Evolutionary conservation across 2,888 invertebrate species (phyloP), one percentile per base, ranked within the genome.

Genomic region (Papilio protenor): DNA sequence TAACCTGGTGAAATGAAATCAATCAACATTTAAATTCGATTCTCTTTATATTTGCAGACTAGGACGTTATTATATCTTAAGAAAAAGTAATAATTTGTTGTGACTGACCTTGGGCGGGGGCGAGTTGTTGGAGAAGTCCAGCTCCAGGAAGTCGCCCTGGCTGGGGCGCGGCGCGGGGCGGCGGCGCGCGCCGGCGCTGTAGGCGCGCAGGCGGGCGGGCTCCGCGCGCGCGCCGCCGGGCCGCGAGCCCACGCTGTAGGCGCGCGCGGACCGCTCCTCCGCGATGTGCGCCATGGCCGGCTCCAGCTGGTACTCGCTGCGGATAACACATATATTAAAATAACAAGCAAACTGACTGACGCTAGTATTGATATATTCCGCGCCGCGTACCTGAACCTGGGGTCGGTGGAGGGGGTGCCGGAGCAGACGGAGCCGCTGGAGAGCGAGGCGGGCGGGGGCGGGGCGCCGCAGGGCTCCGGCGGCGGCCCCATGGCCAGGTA

Each of bases 161-260:
- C 91, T 86, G 5, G 90, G 89, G 69, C 93, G 76, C 23, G 80
- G 82, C 83, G 49, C 81, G 80, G 78, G 88, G 91, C 78, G 92
- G 87, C n/a, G 91, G 92, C 82, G 92, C 93, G 85, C 95, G 93
- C 88, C 95, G 96, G 12, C 93, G 93, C 79, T 95, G 95, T 81
- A 96, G 97, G 91, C 94, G 82, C 81, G 87, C 83, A 86, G 87
- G 79, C 87, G 88, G 73, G 85, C 73, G 84, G 59, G 79, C 61
- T 80, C 81, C 83, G 93, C 92, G 80, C 92, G 91, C 74, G 86
- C 57, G 89, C 90, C n/a, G 84, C 97, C 96, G 3, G 97, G 97
- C 82, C 97, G 96, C 76, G 98, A 98, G 33, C 98, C 98, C 81
- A 98, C 97, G 45, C 98, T 98, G 92, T 98, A 98, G 1, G 98